Evolutionary conservation across 2,113 vertebrate species (phyloP), one percentile per base, ranked within the genome.

Genomic region (Indicator indicator): DNA sequence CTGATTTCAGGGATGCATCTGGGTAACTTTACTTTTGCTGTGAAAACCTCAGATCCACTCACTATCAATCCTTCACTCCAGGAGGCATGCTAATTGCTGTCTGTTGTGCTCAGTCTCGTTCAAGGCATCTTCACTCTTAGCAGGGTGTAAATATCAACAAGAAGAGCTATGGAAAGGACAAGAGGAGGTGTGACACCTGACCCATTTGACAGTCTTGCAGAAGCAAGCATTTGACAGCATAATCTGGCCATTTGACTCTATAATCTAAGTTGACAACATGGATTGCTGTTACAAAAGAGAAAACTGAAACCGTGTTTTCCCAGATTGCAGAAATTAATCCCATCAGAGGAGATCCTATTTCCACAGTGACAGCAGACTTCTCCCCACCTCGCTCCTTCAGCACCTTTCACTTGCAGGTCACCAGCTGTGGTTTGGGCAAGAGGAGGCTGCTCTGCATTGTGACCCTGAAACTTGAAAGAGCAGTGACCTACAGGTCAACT

Each of bases 231-330:
- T 90, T 68, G 86, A 88, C 83, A 90, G 28, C 46, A 33, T 83
- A 90, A 94, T 77, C 72, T 85, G 55, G 36, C 33, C 0, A 0
- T 80, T 91, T 2, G 6, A 46, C 28, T 83, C 60, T 63, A 23
- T 87, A 89, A 93, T 94, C 83, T 92, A 87, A 91, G 0, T 46
- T 87, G 94, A 90, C 71, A 85, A 76, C 42, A n/a, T 0, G 1
- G 74, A 63, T 70, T 84, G 44, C 60, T 86, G 16, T 62, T 84
- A 90, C 76, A 93, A 83, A 83, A 88, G 69, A 86, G 80, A 92
- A 94, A 94, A 88, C 26, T 16, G 62, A 94, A 94, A 88, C 62
- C 54, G 9, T 65, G 70, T 92, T 94, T 94, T 96, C 65, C 73
- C 42, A 58, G 54, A 83, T 60, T 92, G 65, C 0, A 5, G 42